Evolutionary conservation across 2,888 invertebrate genomes (phyloP), one percentile per base, ranked within the genome.

Genomic region (Luperina testacea): DNA sequence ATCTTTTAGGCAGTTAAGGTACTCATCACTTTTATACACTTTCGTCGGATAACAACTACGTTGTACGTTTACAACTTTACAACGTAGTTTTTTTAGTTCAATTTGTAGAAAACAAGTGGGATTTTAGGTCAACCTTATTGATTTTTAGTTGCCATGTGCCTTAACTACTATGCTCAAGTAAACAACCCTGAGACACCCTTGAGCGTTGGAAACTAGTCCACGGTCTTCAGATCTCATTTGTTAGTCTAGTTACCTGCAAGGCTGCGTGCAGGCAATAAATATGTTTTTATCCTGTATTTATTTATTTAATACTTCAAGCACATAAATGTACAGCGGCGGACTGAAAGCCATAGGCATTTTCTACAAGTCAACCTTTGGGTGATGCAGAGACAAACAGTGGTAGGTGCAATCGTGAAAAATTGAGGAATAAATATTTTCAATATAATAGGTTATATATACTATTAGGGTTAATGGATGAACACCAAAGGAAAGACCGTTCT

Each of bases 121-220:
- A 78, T 32, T 78, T 27, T 13, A 65, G 80, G 80, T 64, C 77
- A 45, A 9, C 1, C 0, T 1, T 72, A 83, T 81, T 65, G 83
- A 81, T 81, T 72, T 72, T 48, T 32, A 68, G 83, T 63, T 77
- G 59, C 20, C n/a, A 67, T 42, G 42, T 64, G 51, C 38, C 57
- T 51, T 17, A 45, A 3, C n/a, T 67, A n/a, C n/a, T 53, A 32
- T 82, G 8, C 53, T 65, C 38, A n/a, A 51, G 78, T 71, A 72
- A 53, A 53, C 15, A 67, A 20, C 45, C 24, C 53, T 67, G 51
- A 57, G 51, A n/a, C 9, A 24, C 20, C 72, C 51, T 83, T 64
- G 79, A 53, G 38, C 1, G 15, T n/a, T 5, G 51, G 59, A 64
- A 75, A 69, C 71, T 72, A 80, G 51, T 51, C 15, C 78, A 83